Evolutionary conservation across 2,113 vertebrate genomes (phyloP).

Genomic region (Trogon surrucura): DNA sequence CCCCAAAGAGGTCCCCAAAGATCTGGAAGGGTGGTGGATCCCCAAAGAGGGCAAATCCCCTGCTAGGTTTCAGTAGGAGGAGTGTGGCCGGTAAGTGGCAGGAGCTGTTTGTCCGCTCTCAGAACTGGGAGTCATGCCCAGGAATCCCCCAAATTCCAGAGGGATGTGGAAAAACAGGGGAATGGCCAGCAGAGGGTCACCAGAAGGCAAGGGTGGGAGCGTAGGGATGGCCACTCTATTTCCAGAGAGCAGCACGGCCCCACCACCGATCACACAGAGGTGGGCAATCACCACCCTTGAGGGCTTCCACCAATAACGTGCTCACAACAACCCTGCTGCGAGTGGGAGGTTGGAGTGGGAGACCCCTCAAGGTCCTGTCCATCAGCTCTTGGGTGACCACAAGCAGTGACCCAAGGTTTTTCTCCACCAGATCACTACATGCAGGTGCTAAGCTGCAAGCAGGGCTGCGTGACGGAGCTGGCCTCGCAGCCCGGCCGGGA

Average conservation of each 20-base stretch:
- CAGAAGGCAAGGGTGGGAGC: background rate
- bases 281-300: background rate
- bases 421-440: conserved; percentile 88
- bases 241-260: background rate
- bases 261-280: background rate
- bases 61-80: background rate
- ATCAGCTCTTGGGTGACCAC: background rate
- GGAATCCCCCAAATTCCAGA: background rate
- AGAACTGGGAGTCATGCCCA: background rate
- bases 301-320: background rate
- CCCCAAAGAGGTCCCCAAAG: background rate
- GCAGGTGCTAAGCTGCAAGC: conserved; percentile 92
- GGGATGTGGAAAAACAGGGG: background rate
- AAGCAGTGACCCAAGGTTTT: background rate
- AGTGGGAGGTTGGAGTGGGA: background rate
- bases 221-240: background rate
- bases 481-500: conserved; percentile 81
- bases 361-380: background rate
- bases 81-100: background rate
- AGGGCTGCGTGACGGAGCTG: conserved; percentile 87
- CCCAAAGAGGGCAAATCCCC: background rate
- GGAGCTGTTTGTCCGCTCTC: background rate
- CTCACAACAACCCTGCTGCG: background rate
- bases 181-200: background rate
- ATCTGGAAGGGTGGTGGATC: background rate